Evolutionary conservation across 30 jellyfish, hydroid and myxozoan genomes (phyloP), one percentile per base, ranked within the genome.

Genomic region (Morbakka virulenta): DNA sequence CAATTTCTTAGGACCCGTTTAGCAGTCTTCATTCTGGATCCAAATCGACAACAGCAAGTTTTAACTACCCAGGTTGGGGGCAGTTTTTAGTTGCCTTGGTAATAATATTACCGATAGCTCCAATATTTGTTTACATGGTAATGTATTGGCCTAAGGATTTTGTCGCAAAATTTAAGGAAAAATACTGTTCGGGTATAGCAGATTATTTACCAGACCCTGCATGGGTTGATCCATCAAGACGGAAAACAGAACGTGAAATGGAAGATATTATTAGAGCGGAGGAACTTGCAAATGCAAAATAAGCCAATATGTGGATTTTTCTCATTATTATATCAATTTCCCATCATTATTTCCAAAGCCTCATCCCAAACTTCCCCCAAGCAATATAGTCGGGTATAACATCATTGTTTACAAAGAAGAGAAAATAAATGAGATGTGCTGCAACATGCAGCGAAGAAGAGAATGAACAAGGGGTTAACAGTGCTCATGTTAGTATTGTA

Each of bases 51-150:
- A 77, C 93, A 25, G 52, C 81, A 28, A 14, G 41, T 17, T 62
- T 79, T 35, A 50, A 62, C 4, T 89, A 89, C 51, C 97, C 97
- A 26, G 97, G 89, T 32, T 89, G 97, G 97, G 95, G 85, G 0
- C 95, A 89, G 68, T 89, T 89, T 52, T 47, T 89, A 26, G 78
- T 89, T 11, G 77, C 90, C 24, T 52, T 83, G 17, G 77, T 89
- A 25, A 85, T 89, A 23, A 50, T 81, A 41, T 50, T 57, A 23
- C 79, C 96, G 61, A 89, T 89, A 23, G 48, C 57, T 1, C 97
- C 97, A 0, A 74, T 77, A 17, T 24, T 89, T 23, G 12, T 72
- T 3, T 89, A 82, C 85, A n/a, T 85, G 71, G 9, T 83, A 9
- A 41, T 6, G 57, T 6, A 41, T 41, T 41, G 57, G 57, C 57